A percentile compares a stretch with the other conserved stretches of the same genome.
Evolutionary conservation across 2,888 invertebrate species (phyloP).

Genomic region (Hemistola chrysoprasaria): DNA sequence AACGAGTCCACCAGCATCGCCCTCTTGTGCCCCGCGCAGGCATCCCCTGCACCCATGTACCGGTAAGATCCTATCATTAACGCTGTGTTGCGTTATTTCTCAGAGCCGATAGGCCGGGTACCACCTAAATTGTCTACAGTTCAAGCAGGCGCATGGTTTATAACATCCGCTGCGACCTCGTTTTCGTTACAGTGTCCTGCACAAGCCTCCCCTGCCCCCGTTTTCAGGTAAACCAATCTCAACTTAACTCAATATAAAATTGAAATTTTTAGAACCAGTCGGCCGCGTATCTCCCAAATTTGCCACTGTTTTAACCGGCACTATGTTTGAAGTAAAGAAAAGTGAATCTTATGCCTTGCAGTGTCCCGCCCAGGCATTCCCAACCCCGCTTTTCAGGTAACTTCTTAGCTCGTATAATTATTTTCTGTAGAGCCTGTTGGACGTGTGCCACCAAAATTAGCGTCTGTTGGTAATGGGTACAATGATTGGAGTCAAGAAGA

Average conservation of each 20-base stretch:
- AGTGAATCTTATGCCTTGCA: constrained; percentile 70
- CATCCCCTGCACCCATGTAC: constrained; percentile 86
- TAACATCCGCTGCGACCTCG: constrained; percentile 66
- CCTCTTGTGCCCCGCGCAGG: constrained; percentile 87
- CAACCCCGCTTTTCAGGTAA: constrained; percentile 81
- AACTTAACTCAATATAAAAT: constrained; percentile 39
- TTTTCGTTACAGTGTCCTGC: constrained; percentile 87
- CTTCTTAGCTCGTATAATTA: constrained; percentile 10
- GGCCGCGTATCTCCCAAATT: constrained; percentile 80
- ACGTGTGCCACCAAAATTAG: constrained; percentile 85
- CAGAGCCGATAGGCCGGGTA: constrained; percentile 73
- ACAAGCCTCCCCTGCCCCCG: constrained; percentile 83
- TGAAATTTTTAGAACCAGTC: constrained; percentile 60
- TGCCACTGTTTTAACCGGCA: constrained; percentile 74
- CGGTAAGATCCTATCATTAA: constrained; percentile 82
- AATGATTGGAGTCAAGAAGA: constrained; percentile 78
- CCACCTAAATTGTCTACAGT: constrained; percentile 67
- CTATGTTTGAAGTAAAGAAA: constrained; percentile 80
- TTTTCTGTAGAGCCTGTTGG: constrained; percentile 85
- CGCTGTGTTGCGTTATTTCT: constrained; percentile 54
- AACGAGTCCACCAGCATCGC: constrained; percentile 76
- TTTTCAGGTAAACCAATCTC: constrained; percentile 65
- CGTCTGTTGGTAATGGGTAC: constrained; percentile 84
- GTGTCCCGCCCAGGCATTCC: constrained; percentile 87
- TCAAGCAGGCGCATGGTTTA: constrained; percentile 82